Percentiles rank a stretch among this genome's conserved stretches.
phyloP scores from a whole-genome alignment of 2,888 invertebrate genomes.

The Drosophila vallismaia region DNA sequence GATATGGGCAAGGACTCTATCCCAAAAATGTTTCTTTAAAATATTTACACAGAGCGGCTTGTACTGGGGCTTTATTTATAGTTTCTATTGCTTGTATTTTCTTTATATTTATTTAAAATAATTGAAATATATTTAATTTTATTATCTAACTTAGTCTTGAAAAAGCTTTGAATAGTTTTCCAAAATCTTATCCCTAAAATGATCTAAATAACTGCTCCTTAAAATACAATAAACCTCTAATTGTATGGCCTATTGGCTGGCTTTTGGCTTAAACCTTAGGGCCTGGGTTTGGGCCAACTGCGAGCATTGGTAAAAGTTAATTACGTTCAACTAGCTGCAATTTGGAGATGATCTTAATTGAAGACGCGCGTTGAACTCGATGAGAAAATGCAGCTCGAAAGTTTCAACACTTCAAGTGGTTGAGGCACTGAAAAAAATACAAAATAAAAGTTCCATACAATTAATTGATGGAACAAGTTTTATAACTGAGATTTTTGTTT shows the following conservation, averaged over 20 bases:
- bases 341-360: conserved; percentile 77
- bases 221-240: not conserved
- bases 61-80: too few relatives aligned
- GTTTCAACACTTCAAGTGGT: conserved; percentile 62
- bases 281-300: not conserved
- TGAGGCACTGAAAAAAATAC: not conserved
- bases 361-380: conserved; percentile 61
- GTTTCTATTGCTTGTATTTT: too few relatives aligned
- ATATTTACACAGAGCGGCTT: not conserved
- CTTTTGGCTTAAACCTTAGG: not conserved
- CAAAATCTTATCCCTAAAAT: not conserved
- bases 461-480: too few relatives aligned
- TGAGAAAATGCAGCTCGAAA: conserved; percentile 55
- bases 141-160: too few relatives aligned
- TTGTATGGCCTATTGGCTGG: not conserved
- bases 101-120: not conserved
- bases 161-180: too few relatives aligned
- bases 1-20: not conserved
- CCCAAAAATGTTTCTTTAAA: not conserved
- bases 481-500: too few relatives aligned
- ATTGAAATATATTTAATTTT: too few relatives aligned
- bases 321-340: conserved; percentile 63
- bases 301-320: conserved; percentile 52
- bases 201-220: not conserved
- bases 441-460: too few relatives aligned